Percentiles rank a stretch among this genome's conserved stretches.
Evolutionary conservation across 2,797 vertebrate species (phyloP).

Genomic region (Huso huso): DNA sequence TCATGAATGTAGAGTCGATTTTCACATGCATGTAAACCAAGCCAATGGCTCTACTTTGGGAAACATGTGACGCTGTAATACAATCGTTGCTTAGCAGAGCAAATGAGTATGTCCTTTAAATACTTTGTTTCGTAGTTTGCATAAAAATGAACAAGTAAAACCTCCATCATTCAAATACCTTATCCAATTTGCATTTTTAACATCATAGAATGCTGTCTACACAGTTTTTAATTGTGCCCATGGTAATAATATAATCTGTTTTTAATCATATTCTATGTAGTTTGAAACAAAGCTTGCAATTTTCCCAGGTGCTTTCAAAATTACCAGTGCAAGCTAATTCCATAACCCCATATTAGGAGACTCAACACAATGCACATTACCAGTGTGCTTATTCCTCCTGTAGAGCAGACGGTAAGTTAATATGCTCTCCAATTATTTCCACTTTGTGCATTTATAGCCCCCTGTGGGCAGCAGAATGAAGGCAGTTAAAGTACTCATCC

Average conservation of each 20-base stretch:
- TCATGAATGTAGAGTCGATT: too few species aligned
- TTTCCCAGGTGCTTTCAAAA: conserved; percentile 85
- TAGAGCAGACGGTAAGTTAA: conserved; percentile 88
- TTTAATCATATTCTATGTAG: conserved; percentile 92
- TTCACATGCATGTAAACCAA: background rate
- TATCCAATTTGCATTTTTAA: conserved; percentile 86
- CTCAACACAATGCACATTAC: conserved; percentile 77
- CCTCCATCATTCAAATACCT: conserved; percentile 74
- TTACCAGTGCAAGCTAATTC: conserved; percentile 93
- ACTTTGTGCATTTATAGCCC: conserved; percentile 81
- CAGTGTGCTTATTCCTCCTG: conserved; percentile 72
- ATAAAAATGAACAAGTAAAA: conserved; percentile 85
- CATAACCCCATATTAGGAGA: conserved; percentile 73
- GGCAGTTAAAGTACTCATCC: conserved; percentile 55
- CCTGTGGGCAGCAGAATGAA: conserved; percentile 59
- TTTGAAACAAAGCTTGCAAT: conserved; percentile 74
- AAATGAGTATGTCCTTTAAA: conserved; percentile 76
- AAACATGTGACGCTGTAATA: conserved; percentile 39
- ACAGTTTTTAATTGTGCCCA: conserved; percentile 95
- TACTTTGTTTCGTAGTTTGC: conserved; percentile 66
- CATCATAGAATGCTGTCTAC: conserved; percentile 87
- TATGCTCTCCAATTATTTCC: conserved; percentile 83
- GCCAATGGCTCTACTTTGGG: conserved; percentile 40
- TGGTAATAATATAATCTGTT: conserved; percentile 93
- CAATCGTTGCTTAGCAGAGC: conserved; percentile 41